Percentiles rank a stretch among this genome's conserved stretches.
These are phyloP conservation scores for Sander lucioperca DNA, from an alignment of 2,113 vertebrate species.

Conservation along the genomic window DNA sequence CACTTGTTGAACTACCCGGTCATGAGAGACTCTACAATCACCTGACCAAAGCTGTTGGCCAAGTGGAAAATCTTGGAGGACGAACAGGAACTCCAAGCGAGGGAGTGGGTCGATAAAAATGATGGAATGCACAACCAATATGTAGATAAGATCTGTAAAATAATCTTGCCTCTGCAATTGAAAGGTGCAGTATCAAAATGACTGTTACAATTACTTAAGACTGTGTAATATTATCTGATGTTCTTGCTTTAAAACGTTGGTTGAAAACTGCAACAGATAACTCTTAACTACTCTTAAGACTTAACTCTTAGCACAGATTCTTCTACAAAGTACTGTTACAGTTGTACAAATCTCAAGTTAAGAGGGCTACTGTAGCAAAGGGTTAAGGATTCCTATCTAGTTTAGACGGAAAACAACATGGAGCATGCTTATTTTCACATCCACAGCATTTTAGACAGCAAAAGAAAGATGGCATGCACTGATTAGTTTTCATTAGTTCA, in stretches of 20 bases:
- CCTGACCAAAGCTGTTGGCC: constrained; percentile 39
- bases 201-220: neutral
- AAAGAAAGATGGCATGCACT: neutral
- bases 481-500: neutral
- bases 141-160: neutral
- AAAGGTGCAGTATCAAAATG: neutral
- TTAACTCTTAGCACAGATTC: neutral
- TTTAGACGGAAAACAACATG: constrained; percentile 60
- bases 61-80: constrained; percentile 28
- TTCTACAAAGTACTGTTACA: neutral
- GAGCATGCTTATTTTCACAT: constrained; percentile 88
- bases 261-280: neutral
- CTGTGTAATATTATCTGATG: neutral
- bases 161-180: neutral
- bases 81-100: constrained; percentile 4
- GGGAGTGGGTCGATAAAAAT: neutral
- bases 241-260: neutral
- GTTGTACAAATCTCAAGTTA: neutral
- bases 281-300: neutral
- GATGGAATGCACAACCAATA: neutral
- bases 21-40: constrained; percentile 42
- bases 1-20: constrained; percentile 43
- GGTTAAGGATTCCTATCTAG: neutral
- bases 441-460: constrained; percentile 20
- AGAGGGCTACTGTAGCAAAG: neutral